A percentile compares a stretch with the other conserved stretches of the same genome.
Evolutionary conservation across 2,113 vertebrate species (phyloP).

Genomic region (Coreoperca whiteheadi): DNA sequence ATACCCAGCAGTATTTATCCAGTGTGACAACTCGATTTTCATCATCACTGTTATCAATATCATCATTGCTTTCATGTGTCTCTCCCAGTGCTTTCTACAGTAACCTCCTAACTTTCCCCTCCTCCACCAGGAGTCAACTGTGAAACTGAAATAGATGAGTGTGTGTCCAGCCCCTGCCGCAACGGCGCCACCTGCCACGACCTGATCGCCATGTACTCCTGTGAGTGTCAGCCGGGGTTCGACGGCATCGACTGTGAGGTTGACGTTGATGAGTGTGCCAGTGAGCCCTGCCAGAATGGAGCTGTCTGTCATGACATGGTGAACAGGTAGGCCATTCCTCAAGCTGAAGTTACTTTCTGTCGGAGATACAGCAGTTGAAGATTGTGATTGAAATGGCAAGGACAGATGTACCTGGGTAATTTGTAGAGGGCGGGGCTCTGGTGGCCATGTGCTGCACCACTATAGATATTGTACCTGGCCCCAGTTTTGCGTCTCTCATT

Average conservation of each 20-base stretch:
- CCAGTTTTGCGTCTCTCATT: neutral
- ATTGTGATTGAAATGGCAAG: neutral
- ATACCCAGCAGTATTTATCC: too few species aligned
- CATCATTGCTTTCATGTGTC: neutral
- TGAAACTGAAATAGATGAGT: slow-evolving; percentile 91
- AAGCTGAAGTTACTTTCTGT: neutral
- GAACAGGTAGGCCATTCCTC: slow-evolving; percentile 82
- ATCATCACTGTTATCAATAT: neutral
- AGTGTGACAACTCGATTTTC: neutral
- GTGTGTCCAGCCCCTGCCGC: slow-evolving; percentile 87
- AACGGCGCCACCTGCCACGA: slow-evolving; percentile 89
- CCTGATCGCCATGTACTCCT: slow-evolving; percentile 88
- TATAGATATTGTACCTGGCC: neutral
- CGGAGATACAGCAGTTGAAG: neutral
- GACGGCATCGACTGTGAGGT: slow-evolving; percentile 86
- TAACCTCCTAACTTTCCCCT: neutral
- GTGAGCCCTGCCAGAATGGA: slow-evolving; percentile 87
- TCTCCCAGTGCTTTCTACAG: neutral
- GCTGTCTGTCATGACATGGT: slow-evolving; percentile 87
- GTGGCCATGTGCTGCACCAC: neutral
- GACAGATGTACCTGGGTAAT: neutral
- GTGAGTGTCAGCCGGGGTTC: slow-evolving; percentile 88
- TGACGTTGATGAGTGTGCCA: slow-evolving; percentile 90
- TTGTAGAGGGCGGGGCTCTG: neutral
- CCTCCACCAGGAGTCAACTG: slow-evolving; percentile 88